Evolutionary conservation across 2,113 vertebrate genomes (phyloP), one percentile per base, ranked within the genome.

Genomic region (Diadophis punctatus): DNA sequence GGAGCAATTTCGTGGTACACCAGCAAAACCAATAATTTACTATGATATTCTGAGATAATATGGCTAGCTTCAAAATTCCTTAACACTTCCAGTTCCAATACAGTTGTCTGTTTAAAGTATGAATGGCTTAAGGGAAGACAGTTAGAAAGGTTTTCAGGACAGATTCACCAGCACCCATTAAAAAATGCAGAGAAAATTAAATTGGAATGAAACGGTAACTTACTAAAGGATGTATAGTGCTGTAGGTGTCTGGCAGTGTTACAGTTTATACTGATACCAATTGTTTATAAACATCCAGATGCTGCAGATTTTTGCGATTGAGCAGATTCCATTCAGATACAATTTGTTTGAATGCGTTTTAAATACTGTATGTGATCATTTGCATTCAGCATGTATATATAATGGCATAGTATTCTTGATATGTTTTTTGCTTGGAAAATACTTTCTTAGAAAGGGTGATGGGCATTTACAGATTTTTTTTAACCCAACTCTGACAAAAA

Each of bases 1-100:
- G 4, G 97, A 97, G 91, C 89, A 96, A 68, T 97, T 97, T 53
- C 95, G 93, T 93, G 43, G 4, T 18, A 93, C 93, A 89, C 96
- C 95, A 1, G 96, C 93, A 94, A 96, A 97, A 10, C 97, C 97
- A 51, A 91, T 91, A 53, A 91, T 97, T 97, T 96, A 97, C 93
- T 97, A 97, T 0, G 96, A 97, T 85, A 4, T 96, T 88, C 95
- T 97, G 0, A 95, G 94, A 0, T 96, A 88, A 97, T 0, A 2
- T 52, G 80, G 9, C 27, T 22, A 55, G 39, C 43, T 52, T 60
- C 92, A 49, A 12, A 12, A 85, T 20, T 91, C 27, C 85, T 89
- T 88, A 46, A 92, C 43, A 39, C 55, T 91, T 92, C 46, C 58
- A 90, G 92, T 93, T 91, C 90, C 52, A 0, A 43, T 91, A 7